These are phyloP conservation scores for Watsonalla cultraria DNA, from an alignment of 2,888 invertebrate species.

Conservation along the genomic window DNA sequence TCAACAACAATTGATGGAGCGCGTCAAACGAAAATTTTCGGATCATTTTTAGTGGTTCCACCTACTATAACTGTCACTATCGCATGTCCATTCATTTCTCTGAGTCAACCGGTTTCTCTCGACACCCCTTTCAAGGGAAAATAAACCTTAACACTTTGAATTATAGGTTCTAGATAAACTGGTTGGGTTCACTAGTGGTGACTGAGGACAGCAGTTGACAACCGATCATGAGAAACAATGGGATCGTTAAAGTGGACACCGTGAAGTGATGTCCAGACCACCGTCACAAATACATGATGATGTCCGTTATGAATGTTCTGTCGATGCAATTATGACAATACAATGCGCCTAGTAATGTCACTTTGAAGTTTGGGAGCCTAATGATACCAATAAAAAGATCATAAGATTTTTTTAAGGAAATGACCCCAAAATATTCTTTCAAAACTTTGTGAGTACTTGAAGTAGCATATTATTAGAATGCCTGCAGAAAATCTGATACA, in stretches of 20 bases:
- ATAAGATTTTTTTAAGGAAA: too few relatives aligned
- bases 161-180: constrained; percentile 18
- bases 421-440: too few relatives aligned
- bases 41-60: constrained; percentile 62
- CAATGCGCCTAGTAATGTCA: neutral
- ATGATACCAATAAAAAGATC: neutral
- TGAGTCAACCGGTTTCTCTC: constrained; percentile 23
- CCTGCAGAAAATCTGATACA: too few relatives aligned
- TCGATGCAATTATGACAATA: neutral
- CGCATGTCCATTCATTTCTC: constrained; percentile 56
- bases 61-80: constrained; percentile 62
- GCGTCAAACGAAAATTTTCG: constrained; percentile 54
- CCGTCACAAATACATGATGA: constrained; percentile 44
- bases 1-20: constrained; percentile 60
- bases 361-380: neutral
- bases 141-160: constrained; percentile 23
- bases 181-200: constrained; percentile 20
- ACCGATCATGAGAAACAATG: constrained; percentile 68
- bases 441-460: too few relatives aligned
- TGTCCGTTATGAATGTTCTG: constrained; percentile 34
- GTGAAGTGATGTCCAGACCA: constrained; percentile 66
- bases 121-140: constrained; percentile 14
- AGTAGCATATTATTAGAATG: too few relatives aligned
- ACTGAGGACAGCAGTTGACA: constrained; percentile 57
- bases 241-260: constrained; percentile 69